Base-by-base conservation (phyloP, 1,140 invertebrate species). In the Zaprionus davidi region DNA sequence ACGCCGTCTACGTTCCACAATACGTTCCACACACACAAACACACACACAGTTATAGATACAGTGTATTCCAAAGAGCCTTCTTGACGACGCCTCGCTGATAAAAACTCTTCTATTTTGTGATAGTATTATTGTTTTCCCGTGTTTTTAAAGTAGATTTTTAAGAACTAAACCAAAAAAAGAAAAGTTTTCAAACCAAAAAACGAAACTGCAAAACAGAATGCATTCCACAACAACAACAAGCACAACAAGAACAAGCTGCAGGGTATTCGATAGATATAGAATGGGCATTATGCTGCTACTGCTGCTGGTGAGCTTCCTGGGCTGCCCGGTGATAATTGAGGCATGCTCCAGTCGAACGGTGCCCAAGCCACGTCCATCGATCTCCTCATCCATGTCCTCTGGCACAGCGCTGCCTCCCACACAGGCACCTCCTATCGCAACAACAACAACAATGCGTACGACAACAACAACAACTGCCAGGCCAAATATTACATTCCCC, bases 401-500 rank as follows among this genome's bases (percentile, higher is more conserved):
- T 1, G 86, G 85, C 2, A 82, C 79, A 17, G 82, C 58, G 2
- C 38, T 90, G 60, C 95, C 73, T 91, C 95, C 91, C 95, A 87
- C 87, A 1, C 81, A 65, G 51, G 67, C 81, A 7, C 63, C 76
- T 7, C 34, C 76, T 1, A 65, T 49, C 0, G 24, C 49, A 2
- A 82, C 80, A 3, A 82, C 76, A 17, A 82, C 76, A 17, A 90
- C 86, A 26, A 75, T 84, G 69, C 78, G 93, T 95, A 82, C 96
- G 3, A 86, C 86, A 15, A 90, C 88, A 7, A 90, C 88, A 17
- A 91, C 88, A 6, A 96, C 97, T 85, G 95, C 96, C 80, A 94
- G 97, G 82, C 97, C 97, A 79, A 98, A 98, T 94, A 96, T 98
- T 93, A 98, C 97, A 95, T 98, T 98, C 95, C 97, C 97, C 93